Base-by-base conservation (phyloP, 2,888 invertebrate genomes). In the Caenorhabditis sp. region DNA sequence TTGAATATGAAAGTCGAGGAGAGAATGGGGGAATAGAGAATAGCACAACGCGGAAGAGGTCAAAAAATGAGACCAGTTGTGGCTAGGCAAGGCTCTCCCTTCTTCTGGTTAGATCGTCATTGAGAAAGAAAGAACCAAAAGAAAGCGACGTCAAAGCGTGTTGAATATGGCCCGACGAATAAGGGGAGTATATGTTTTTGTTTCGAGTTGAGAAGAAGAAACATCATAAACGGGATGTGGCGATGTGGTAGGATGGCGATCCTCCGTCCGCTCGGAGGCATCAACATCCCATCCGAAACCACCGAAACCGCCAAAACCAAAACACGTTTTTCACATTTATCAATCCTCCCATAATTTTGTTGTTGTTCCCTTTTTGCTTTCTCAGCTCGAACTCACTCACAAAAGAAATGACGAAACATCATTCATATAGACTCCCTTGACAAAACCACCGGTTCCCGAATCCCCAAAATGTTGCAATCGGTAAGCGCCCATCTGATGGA, bases 401-500 rank as follows among this genome's bases (percentile, higher is more conserved):
- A 26, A 58, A 71, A 70, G 37, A 56, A 18, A 72, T 55, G 24
- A 69, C 20, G 44, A 28, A n/a, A 26, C 64, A 71, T 64, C 64
- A 58, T 56, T 72, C 72, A 72, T 72, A 72, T 56, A 56, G 18
- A 56, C 6, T 11, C 20, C 24, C 22, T 22, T 56, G 9, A 4
- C 32, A 32, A 32, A 9, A 32, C 32, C 9, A 32, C 32, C 32
- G 32, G 32, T 32, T 6, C 32, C 32, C 9, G 32, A 32, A 32
- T 6, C 32, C 35, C 37, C 56, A 6, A 68, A n/a, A 88, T 88
- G 88, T 82, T 88, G 69, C 88, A 88, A 80, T 88, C 88, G 11
- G 85, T 88, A 60, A 84, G 83, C 50, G 87, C 84, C 9, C 88
- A 88, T 69, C 71, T 87, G 44, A 87, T 87, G 87, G 87, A 86